phyloP scores from a whole-genome alignment of 1,140 invertebrate species.

The Hypothenemus hampei region DNA sequence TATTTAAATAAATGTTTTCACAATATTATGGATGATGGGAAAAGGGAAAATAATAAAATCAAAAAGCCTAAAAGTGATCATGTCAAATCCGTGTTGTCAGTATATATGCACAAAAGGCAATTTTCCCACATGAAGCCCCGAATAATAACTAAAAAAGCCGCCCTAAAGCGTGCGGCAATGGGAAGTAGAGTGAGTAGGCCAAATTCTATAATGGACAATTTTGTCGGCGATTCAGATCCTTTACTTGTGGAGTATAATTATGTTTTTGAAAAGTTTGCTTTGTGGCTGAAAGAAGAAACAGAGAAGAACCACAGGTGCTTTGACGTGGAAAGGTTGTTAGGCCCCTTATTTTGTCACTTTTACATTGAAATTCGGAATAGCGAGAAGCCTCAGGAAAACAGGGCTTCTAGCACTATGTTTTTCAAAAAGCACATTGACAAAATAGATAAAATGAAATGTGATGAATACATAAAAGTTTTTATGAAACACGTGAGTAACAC shows the following conservation, averaged over 20 bases:
- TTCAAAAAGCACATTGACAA: slow-evolving; percentile 35
- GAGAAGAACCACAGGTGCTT: slow-evolving; percentile 30
- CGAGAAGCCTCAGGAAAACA: slow-evolving; percentile 34
- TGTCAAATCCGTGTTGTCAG: slow-evolving; percentile 34
- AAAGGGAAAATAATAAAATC: slow-evolving; percentile 32
- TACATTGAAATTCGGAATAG: slow-evolving; percentile 39
- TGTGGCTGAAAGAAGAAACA: slow-evolving; percentile 38
- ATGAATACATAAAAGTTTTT: slow-evolving; percentile 34
- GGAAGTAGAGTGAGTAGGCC: slow-evolving; percentile 29
- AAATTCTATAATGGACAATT: slow-evolving; percentile 40
- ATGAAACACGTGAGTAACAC: slow-evolving; percentile 12
- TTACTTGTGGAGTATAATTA: slow-evolving; percentile 39
- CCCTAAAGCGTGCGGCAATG: slow-evolving; percentile 8
- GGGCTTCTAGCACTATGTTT: slow-evolving; percentile 28
- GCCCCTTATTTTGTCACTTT: slow-evolving; percentile 43
- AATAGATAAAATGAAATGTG: slow-evolving; percentile 37
- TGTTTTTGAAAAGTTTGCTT: slow-evolving; percentile 35
- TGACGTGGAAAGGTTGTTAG: slow-evolving; percentile 38
- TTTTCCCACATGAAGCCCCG: slow-evolving; percentile 17
- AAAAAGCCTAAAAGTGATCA: slow-evolving; percentile 34
- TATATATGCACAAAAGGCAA: slow-evolving; percentile 40
- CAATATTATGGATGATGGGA: slow-evolving; percentile 32
- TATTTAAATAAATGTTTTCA: slow-evolving; percentile 3
- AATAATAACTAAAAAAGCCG: slow-evolving; percentile 10
- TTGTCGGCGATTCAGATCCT: slow-evolving; percentile 39